A percentile compares a stretch with the other conserved stretches of the same genome.
Conservation (phyloP, 2,797 vertebrate species). For the Acridotheres tristis region DNA sequence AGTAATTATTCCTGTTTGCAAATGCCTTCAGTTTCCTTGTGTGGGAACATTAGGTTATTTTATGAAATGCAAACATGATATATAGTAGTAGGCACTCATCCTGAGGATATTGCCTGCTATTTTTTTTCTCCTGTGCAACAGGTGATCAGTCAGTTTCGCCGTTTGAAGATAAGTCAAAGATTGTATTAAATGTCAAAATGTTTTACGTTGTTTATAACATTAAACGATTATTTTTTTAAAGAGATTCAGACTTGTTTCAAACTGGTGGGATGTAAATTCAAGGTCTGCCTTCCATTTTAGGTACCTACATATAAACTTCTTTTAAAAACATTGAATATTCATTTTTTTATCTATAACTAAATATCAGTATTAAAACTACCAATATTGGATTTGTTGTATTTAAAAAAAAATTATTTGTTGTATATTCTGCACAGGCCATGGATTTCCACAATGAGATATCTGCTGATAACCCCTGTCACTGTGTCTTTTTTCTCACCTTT, state of each 20-base stretch:
- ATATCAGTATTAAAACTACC: not conserved
- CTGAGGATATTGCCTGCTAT: not conserved
- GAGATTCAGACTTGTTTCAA: not conserved
- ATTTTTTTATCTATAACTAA: not conserved
- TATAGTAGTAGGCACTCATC: not conserved
- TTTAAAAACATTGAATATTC: not conserved
- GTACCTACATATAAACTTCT: not conserved
- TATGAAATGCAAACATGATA: not conserved
- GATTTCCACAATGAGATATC: not conserved
- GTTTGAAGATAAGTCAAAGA: not conserved
- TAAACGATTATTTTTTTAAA: not conserved
- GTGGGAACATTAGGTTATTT: not conserved
- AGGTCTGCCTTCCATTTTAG: not conserved
- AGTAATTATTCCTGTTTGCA: not conserved
- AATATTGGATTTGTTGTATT: accelerated
- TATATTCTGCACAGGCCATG: not conserved
- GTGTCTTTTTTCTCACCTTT: not conserved
- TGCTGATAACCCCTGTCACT: not conserved
- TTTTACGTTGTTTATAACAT: not conserved
- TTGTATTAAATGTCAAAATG: not conserved
- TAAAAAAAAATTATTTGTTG: not conserved
- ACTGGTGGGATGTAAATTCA: not conserved
- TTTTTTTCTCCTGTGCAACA: not conserved
- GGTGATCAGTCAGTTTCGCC: not conserved
- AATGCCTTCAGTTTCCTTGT: not conserved